phyloP scores from a whole-genome alignment of 2,888 invertebrate species.

The Lasioglossum pauxillum region DNA sequence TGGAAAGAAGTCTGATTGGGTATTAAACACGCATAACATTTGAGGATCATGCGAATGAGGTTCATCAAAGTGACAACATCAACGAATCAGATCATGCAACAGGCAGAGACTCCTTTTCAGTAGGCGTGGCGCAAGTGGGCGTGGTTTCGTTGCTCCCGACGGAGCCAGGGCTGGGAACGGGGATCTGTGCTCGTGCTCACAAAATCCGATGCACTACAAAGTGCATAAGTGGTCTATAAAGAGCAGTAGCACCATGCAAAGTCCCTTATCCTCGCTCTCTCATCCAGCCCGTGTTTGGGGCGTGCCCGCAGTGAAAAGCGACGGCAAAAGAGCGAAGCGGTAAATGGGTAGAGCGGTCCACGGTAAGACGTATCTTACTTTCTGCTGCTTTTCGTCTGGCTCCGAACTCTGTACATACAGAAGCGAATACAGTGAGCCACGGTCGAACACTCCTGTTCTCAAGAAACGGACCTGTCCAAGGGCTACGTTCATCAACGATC shows the following conservation, averaged over 20 bases:
- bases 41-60: no score
- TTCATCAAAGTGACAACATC: no score
- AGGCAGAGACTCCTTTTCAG: not conserved
- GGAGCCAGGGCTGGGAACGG: not conserved
- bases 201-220: not conserved
- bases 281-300: not conserved
- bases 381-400: not conserved
- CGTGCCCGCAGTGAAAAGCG: not conserved
- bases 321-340: not conserved
- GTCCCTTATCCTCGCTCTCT: not conserved
- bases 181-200: not conserved
- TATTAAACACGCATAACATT: not conserved
- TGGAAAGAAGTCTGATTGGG: not conserved
- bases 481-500: constrained; percentile 37
- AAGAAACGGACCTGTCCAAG: not conserved
- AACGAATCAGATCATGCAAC: not conserved
- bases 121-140: not conserved
- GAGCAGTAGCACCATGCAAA: not conserved
- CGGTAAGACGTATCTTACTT: not conserved
- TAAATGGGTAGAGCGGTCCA: not conserved
- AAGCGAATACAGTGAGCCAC: not conserved
- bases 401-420: not conserved
- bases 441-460: not conserved
- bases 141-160: not conserved
- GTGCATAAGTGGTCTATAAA: not conserved